Evolutionary conservation across 2,888 invertebrate genomes (phyloP).

Genomic region (Brenthis daphne): DNA sequence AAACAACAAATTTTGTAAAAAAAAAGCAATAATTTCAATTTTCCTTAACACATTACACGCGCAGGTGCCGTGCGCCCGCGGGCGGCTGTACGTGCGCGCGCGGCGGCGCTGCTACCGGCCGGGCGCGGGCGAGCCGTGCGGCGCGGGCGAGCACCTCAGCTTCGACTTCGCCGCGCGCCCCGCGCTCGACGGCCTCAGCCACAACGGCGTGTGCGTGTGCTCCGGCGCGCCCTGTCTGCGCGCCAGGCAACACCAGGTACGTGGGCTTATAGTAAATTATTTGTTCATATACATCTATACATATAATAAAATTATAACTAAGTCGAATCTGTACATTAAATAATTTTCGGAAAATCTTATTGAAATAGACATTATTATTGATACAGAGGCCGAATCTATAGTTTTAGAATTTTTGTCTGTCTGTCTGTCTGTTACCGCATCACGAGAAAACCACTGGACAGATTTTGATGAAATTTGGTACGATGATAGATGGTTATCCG

Average conservation of each 20-base stretch:
- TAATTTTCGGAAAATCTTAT: too few relatives aligned
- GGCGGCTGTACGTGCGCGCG: conserved; percentile 88
- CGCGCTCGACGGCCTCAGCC: conserved; percentile 90
- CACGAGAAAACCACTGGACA: too few relatives aligned
- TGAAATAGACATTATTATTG: too few relatives aligned
- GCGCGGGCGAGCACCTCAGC: conserved; percentile 87
- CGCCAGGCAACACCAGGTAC: background rate
- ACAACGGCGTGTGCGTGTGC: conserved; percentile 91
- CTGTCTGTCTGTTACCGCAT: too few relatives aligned
- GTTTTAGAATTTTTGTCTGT: too few relatives aligned
- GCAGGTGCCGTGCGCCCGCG: conserved; percentile 87
- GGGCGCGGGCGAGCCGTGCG: conserved; percentile 89
- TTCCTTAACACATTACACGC: background rate
- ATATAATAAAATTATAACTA: background rate
- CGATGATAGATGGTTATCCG: too few relatives aligned
- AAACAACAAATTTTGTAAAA: background rate
- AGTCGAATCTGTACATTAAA: too few relatives aligned
- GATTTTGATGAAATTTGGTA: too few relatives aligned
- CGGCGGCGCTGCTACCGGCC: conserved; percentile 89
- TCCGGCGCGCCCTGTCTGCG: conserved; percentile 47
- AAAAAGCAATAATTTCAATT: too few relatives aligned
- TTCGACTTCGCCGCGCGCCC: conserved; percentile 91
- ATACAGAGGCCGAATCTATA: too few relatives aligned
- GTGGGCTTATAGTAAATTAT: too few relatives aligned
- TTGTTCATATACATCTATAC: background rate